A percentile compares a stretch with the other conserved stretches of the same genome.
Evolutionary conservation across 2,888 invertebrate genomes (phyloP).

Genomic region (Melanchra persicariae): DNA sequence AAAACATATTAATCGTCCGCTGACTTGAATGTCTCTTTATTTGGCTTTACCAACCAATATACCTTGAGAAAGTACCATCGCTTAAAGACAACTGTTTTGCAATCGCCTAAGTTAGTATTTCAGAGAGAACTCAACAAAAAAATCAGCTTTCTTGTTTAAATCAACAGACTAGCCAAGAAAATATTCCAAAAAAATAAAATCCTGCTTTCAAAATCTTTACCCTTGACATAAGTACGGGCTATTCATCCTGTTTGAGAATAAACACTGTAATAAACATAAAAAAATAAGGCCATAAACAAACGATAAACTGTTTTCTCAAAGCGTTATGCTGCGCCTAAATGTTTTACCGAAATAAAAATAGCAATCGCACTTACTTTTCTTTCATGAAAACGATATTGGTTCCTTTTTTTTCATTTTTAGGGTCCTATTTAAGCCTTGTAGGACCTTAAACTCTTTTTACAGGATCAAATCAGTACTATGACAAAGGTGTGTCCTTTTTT

Average conservation of each 20-base stretch:
- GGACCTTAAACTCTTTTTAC: neutral
- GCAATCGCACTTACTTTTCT: conserved; percentile 25
- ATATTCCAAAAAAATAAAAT: neutral
- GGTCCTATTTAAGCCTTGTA: neutral
- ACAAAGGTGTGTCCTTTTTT: neutral
- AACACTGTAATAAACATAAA: conserved; percentile 68
- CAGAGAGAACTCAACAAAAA: neutral
- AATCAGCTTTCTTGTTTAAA: conserved; percentile 4
- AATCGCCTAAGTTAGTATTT: too few relatives aligned
- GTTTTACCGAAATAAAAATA: conserved; percentile 41
- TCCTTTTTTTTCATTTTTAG: conserved; percentile 2
- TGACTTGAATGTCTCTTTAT: too few relatives aligned
- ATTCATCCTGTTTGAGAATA: conserved; percentile 50
- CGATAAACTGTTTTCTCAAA: conserved; percentile 56
- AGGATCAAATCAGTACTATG: neutral
- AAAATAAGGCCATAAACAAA: conserved; percentile 63
- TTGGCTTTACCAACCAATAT: too few relatives aligned
- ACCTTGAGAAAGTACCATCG: too few relatives aligned
- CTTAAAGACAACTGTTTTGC: too few relatives aligned
- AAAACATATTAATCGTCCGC: too few relatives aligned
- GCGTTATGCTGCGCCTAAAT: conserved; percentile 31
- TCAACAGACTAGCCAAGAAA: conserved; percentile 4
- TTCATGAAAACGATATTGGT: neutral
- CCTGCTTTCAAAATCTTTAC: conserved; percentile 11
- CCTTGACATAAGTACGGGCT: conserved; percentile 41